These are phyloP conservation scores for Dendrocopos noguchii DNA, from an alignment of 2,113 vertebrate species.

Conservation along the genomic window DNA sequence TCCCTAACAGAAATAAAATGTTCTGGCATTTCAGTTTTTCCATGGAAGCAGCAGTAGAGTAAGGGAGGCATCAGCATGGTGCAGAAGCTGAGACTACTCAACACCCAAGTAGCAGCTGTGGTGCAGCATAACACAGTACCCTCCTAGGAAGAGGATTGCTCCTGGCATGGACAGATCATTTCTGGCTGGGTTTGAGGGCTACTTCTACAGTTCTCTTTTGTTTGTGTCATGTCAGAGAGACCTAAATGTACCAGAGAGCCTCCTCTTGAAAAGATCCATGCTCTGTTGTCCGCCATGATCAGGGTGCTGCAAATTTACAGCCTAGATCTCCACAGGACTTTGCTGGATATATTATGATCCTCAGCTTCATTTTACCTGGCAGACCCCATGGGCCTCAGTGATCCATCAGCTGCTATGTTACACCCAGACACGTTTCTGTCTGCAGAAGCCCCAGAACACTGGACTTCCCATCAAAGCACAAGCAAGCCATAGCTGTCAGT, in stretches of 20 bases:
- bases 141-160: not conserved
- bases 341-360: not conserved
- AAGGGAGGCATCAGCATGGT: not conserved
- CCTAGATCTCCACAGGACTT: not conserved
- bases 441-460: not conserved
- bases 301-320: not conserved
- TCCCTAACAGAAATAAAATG: not conserved
- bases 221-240: not conserved
- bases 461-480: not conserved
- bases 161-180: not conserved
- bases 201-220: not conserved
- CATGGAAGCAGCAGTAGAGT: not conserved
- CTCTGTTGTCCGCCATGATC: not conserved
- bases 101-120: not conserved
- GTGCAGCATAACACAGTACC: not conserved
- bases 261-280: not conserved
- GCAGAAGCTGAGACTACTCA: not conserved
- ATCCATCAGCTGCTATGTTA: not conserved
- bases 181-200: not conserved
- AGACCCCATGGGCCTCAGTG: not conserved
- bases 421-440: fast-evolving
- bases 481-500: not conserved
- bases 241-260: not conserved
- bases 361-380: not conserved
- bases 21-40: not conserved